Evolutionary conservation across 2,113 vertebrate genomes (phyloP).

Genomic region (Cryptotis parvus): DNA sequence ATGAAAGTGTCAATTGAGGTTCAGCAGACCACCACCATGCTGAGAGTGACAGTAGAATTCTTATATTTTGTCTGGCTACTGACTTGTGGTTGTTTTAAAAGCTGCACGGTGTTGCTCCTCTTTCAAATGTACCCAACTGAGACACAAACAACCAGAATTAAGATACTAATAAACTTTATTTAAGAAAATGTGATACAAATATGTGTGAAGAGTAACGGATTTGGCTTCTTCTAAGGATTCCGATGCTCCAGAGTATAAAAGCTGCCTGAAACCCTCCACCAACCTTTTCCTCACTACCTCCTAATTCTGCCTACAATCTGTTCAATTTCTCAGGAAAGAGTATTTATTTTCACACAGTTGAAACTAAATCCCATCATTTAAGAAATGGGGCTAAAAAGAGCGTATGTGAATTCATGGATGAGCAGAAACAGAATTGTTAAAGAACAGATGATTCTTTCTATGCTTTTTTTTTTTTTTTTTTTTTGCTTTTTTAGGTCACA

Average conservation of each 20-base stretch:
- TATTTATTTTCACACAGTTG: not conserved
- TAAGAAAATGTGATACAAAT: not conserved
- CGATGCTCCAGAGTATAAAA: not conserved
- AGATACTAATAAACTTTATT: not conserved
- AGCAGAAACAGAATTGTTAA: not conserved
- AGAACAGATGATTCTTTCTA: not conserved
- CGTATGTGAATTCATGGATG: not conserved
- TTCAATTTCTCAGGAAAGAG: slow-evolving; percentile 5
- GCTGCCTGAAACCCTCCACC: not conserved
- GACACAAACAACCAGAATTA: not conserved
- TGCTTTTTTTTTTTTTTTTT: not conserved
- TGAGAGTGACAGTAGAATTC: not conserved
- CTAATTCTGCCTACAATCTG: not conserved
- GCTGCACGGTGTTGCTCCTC: not conserved
- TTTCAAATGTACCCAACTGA: not conserved
- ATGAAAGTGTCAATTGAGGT: not conserved
- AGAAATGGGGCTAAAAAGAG: not conserved
- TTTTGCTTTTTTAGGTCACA: too few relatives aligned
- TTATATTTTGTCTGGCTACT: not conserved
- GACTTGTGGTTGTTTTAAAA: not conserved
- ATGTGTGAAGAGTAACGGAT: not conserved
- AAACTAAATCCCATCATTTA: not conserved
- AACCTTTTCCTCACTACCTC: not conserved
- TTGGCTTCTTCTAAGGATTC: not conserved
- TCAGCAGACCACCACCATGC: not conserved